Conservation (phyloP, 2,797 vertebrate genomes). For the Pyrocephalus nanus region DNA sequence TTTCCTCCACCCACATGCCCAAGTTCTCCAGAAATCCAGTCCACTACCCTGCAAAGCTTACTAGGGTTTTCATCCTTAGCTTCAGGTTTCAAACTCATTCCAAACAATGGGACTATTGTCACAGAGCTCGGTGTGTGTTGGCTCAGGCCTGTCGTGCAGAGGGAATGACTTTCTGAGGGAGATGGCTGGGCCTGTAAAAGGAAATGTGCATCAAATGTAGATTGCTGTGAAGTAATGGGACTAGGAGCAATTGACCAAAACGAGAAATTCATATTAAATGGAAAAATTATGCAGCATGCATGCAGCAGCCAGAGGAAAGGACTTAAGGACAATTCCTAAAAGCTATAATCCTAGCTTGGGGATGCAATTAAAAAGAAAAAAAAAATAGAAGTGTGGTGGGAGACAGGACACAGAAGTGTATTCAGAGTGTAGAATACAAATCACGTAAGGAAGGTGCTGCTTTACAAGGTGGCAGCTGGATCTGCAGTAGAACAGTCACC, state of each 20-base stretch:
- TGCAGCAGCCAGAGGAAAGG: background rate
- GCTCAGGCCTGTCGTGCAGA: background rate
- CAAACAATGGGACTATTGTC: background rate
- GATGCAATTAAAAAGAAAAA: background rate
- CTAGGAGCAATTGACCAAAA: constrained; percentile 42
- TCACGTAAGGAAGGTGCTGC: background rate
- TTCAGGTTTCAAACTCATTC: background rate
- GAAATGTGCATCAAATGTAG: constrained; percentile 21
- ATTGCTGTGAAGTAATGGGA: constrained; percentile 24
- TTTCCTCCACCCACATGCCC: background rate
- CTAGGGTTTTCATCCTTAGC: background rate
- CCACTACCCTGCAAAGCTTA: background rate
- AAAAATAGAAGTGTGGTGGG: background rate
- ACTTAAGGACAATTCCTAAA: constrained; percentile 18
- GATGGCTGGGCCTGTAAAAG: background rate
- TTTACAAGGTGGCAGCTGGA: background rate
- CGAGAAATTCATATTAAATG: constrained; percentile 44
- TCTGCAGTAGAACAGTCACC: background rate
- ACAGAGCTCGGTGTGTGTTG: accelerated
- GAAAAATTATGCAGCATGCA: constrained; percentile 35
- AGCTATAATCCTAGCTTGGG: background rate
- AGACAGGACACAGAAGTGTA: background rate
- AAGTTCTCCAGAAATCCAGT: background rate
- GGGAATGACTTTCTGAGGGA: background rate
- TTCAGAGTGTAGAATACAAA: background rate